Evolutionary conservation across 2,797 vertebrate species (phyloP), one percentile per base, ranked within the genome.

Genomic region (Gymnoscopelus microlampas): DNA sequence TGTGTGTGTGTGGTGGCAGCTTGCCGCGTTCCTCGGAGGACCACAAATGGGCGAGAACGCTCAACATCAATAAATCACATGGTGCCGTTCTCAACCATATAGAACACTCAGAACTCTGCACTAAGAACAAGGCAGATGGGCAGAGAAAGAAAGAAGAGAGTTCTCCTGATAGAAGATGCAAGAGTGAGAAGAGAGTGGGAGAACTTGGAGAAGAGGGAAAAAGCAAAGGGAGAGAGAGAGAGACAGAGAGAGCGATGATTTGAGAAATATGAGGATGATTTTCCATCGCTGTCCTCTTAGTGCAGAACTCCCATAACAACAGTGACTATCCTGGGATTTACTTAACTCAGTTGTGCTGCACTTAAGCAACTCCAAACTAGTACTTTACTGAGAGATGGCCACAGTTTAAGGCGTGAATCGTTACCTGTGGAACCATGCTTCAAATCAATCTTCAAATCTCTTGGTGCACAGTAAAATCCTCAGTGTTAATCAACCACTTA

Each of bases 11-110:
- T 55, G 56, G 13, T 23, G 47, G 60, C 29, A 49, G 70, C 59
- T 35, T 67, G 59, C 54, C 78, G 73, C 76, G 74, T 63, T 72
- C 63, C 29, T 0, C 51, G 32, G 47, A 77, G 57, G 39, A 29
- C 49, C 56, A 23, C 51, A 59, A 80, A 83, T 73, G 68, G 83
- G 58, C 67, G 66, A 66, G 39, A 75, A 81, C 70, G 44, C 29
- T 63, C 35, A 3, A 14, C 73, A 76, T 85, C 74, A 76, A 66
- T 79, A 68, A 78, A 75, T 75, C 56, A 76, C 66, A 73, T 73
- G 68, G 60, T 68, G 29, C 10, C 54, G n/a, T 74, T 84, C 35
- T 73, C 66, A 47, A 56, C 60, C 48, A 47, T 60, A 61, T 60
- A 61, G 54, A 3, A 58, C 69, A 66, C 67, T 74, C 69, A 74